phyloP scores from a whole-genome alignment of 2,797 vertebrate genomes.

The Myotis vivesi region DNA sequence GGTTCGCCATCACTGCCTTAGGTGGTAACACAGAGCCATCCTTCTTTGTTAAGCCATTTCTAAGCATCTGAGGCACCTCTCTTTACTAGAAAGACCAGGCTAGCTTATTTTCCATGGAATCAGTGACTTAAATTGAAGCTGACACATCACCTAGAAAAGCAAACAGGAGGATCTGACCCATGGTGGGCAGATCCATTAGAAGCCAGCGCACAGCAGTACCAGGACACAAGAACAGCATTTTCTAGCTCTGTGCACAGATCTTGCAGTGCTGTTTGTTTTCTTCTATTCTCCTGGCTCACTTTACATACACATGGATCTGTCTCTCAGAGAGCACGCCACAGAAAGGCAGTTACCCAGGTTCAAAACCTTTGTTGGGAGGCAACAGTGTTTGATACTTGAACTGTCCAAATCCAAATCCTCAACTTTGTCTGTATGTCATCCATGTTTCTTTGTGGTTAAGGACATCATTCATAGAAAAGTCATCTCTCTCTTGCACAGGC shows the following conservation, averaged over 20 bases:
- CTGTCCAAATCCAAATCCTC: slow-evolving; percentile 45
- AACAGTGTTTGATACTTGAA: slow-evolving; percentile 27
- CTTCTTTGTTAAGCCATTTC: neutral
- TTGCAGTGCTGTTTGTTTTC: neutral
- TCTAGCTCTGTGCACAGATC: neutral
- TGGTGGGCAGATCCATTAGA: neutral
- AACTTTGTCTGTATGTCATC: neutral
- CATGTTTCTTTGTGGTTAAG: slow-evolving; percentile 47
- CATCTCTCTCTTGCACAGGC: slow-evolving; percentile 28
- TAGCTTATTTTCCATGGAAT: neutral
- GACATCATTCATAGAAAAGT: slow-evolving; percentile 27
- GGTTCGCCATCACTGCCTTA: too few species aligned
- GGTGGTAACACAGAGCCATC: neutral
- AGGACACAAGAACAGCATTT: neutral
- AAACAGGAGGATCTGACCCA: neutral
- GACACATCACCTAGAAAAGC: neutral
- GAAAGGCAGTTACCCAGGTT: slow-evolving; percentile 15
- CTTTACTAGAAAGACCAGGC: slow-evolving; percentile 2
- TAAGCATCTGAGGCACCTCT: neutral
- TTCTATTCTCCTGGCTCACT: neutral
- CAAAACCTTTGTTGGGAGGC: slow-evolving; percentile 36
- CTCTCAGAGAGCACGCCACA: neutral
- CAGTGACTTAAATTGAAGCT: neutral
- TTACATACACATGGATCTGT: neutral
- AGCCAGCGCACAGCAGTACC: neutral